phyloP scores from a whole-genome alignment of 2,888 invertebrate species.

The Drosophila ezoana region DNA sequence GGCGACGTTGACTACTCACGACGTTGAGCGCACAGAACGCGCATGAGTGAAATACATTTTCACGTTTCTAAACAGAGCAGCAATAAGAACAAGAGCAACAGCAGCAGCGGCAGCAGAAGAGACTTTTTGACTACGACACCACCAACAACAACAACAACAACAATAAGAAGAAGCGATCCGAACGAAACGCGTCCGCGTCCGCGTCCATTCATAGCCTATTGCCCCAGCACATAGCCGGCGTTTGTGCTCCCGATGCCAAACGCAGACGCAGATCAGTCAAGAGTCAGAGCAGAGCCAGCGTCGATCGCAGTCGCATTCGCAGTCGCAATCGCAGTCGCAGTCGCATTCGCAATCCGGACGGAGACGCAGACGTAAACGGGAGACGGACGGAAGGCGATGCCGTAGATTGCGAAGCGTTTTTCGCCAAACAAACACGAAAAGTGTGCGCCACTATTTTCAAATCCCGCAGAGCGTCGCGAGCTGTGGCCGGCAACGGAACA shows the following conservation, averaged over 20 bases:
- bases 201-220: slow-evolving; percentile 62
- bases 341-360: slow-evolving; percentile 50
- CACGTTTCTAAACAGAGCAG: slow-evolving; percentile 78
- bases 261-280: slow-evolving; percentile 66
- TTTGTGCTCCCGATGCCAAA: slow-evolving; percentile 59
- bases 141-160: slow-evolving; percentile 33
- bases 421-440: slow-evolving; percentile 59
- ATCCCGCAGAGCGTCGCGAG: slow-evolving; percentile 68
- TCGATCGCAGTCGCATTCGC: slow-evolving; percentile 26
- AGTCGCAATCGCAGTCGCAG: slow-evolving; percentile 28
- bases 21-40: slow-evolving; percentile 63
- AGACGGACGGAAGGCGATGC: slow-evolving; percentile 29
- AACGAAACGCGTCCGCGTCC: slow-evolving; percentile 33
- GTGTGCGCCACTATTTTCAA: slow-evolving; percentile 61
- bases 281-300: slow-evolving; percentile 48
- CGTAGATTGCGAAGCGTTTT: slow-evolving; percentile 46
- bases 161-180: slow-evolving; percentile 14
- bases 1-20: no score
- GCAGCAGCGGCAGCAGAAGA: slow-evolving; percentile 51
- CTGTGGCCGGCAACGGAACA: slow-evolving; percentile 67
- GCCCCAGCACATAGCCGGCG: slow-evolving; percentile 44
- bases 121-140: slow-evolving; percentile 69
- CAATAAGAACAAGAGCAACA: slow-evolving; percentile 49
- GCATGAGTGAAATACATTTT: slow-evolving; percentile 78
- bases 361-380: slow-evolving; percentile 43